Base-by-base conservation (phyloP, 2,797 vertebrate genomes). In the Huso huso region DNA sequence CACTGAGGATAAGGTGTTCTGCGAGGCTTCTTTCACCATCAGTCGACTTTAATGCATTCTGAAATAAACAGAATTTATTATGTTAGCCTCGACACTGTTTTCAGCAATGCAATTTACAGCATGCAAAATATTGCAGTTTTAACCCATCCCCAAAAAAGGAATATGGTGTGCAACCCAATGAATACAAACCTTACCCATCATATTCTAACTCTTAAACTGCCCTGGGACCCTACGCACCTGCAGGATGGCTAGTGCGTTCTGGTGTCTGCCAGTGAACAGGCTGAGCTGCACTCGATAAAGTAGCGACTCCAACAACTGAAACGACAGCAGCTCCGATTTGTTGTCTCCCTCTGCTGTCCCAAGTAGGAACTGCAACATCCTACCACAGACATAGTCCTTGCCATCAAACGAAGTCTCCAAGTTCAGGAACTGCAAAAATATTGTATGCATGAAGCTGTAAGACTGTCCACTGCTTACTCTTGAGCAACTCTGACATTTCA, bases 401-500 rank as follows among this genome's bases (percentile, higher is more conserved):
- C 93, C 95, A 78, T 98, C 94, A 68, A 95, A 98, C 0, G 93
- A 90, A 72, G 76, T 89, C 83, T 98, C 96, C 76, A 97, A 78
- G 72, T 80, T 90, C 76, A 99, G 70, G 71, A 95, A 98, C 96
- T 99, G 72, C 6, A 79, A 37, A 37, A 37, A 37, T 37, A 37
- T 37, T 37, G 23, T 4, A 37, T 37, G 23, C 23, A 37, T 3
- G 23, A 37, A 37, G 23, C 23, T 37, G 23, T 0, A 37, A 37
- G 23, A 37, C 23, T 37, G 23, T 37, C 2, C 23, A 37, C 23
- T 37, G 23, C 23, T 37, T 37, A 37, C 23, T 37, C 23, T 13
- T 23, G 6, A 9, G 18, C 8, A 12, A 7, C 13, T 51, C 4
- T 6, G 61, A 8, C 6, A 51, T 60, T 7, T 13, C 48, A 23